Conservation (phyloP, 53 echinoderm and acorn worm genomes). For the Mesocentrotus franciscanus region DNA sequence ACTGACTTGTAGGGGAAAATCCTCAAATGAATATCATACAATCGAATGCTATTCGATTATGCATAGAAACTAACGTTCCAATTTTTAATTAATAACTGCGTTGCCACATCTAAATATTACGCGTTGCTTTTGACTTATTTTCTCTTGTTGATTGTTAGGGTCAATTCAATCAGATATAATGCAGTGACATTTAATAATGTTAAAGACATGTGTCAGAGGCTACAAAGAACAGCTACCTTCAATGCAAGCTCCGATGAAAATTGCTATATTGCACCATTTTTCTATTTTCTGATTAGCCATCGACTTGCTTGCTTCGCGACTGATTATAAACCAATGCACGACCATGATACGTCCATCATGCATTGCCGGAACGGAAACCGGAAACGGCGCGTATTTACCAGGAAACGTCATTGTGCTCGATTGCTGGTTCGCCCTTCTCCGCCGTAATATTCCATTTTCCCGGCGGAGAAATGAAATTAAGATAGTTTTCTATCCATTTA, state of each 20-base stretch:
- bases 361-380: constrained; percentile 34
- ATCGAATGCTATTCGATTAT: not conserved
- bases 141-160: not conserved
- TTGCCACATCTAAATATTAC: constrained; percentile 3
- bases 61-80: not conserved
- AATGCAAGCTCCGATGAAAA: not conserved
- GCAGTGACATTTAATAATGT: not conserved
- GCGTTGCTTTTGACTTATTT: not conserved
- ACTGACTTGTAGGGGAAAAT: not conserved
- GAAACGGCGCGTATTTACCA: constrained; percentile 37
- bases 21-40: not conserved
- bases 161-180: not conserved
- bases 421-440: constrained; percentile 54
- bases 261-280: constrained; percentile 15
- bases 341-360: constrained; percentile 50
- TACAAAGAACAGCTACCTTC: not conserved
- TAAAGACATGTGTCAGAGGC: not conserved
- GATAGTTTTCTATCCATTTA: constrained; percentile 41
- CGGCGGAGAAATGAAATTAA: constrained; percentile 51
- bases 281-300: not conserved
- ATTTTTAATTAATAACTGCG: not conserved
- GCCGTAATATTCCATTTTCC: constrained; percentile 42
- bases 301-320: not conserved
- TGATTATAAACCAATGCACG: not conserved
- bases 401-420: constrained; percentile 49